Conservation (phyloP, 1,140 invertebrate species). For the Ooceraea biroi region DNA sequence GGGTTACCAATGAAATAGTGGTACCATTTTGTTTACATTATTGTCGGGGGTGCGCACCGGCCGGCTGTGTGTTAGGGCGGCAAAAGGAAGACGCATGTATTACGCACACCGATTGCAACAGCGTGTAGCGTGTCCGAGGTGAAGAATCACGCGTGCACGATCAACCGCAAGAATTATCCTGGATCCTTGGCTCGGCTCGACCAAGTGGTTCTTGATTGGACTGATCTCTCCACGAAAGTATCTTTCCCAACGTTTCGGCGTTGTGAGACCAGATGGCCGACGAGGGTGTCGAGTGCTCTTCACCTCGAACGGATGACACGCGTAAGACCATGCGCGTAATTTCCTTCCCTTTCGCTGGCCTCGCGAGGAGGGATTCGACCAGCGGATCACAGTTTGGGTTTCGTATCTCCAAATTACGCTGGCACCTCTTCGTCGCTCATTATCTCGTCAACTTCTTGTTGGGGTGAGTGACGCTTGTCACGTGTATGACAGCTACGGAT, state of each 20-base stretch:
- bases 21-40: conserved; percentile 87
- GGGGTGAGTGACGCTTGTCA: neutral
- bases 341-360: conserved; percentile 8
- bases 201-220: conserved; percentile 67
- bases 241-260: conserved; percentile 36
- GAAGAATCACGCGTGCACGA: conserved; percentile 64
- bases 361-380: neutral
- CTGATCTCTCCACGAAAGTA: conserved; percentile 66
- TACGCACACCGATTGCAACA: conserved; percentile 62
- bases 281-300: conserved; percentile 31
- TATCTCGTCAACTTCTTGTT: neutral
- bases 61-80: neutral
- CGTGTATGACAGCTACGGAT: neutral
- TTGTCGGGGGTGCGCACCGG: conserved; percentile 75
- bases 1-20: conserved; percentile 86
- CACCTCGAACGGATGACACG: conserved; percentile 33
- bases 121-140: conserved; percentile 63
- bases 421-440: conserved; percentile 5
- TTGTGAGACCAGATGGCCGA: conserved; percentile 42
- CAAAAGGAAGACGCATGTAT: conserved; percentile 20
- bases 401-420: neutral
- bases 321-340: conserved; percentile 11
- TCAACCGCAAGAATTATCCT: conserved; percentile 67
- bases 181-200: conserved; percentile 39
- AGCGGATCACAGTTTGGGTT: neutral